A percentile compares a stretch with the other conserved stretches of the same genome.
These are phyloP conservation scores for Brachionichthys hirsutus DNA, from an alignment of 2,113 vertebrate genomes.

Conservation along the genomic window DNA sequence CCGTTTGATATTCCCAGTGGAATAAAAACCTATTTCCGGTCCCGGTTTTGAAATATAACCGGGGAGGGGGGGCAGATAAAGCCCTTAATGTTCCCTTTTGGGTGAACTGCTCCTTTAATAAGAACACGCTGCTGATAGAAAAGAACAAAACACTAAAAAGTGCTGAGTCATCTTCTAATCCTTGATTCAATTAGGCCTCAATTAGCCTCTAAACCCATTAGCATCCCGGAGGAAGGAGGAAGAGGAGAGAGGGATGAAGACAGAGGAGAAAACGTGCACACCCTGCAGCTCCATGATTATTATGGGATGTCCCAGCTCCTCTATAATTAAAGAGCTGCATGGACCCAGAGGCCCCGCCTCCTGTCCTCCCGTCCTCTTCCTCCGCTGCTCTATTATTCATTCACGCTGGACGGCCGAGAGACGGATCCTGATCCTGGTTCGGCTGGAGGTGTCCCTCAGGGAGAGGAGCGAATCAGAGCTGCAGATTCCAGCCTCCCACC, in stretches of 20 bases:
- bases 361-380: constrained; percentile 51
- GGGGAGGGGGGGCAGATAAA: no score
- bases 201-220: constrained; percentile 69
- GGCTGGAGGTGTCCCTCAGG: no score
- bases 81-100: no score
- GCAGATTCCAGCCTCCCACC: no score
- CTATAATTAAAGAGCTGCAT: constrained; percentile 33
- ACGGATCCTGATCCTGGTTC: no score
- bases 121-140: no score
- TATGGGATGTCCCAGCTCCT: neutral
- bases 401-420: constrained; percentile 15
- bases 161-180: constrained; percentile 44
- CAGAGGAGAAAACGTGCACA: constrained; percentile 15
- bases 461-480: no score
- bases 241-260: neutral
- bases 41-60: no score
- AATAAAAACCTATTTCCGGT: no score
- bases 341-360: constrained; percentile 19
- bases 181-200: constrained; percentile 65
- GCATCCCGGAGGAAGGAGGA: constrained; percentile 3
- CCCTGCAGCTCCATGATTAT: no score
- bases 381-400: constrained; percentile 64
- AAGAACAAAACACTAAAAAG: neutral
- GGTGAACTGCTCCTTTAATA: no score
- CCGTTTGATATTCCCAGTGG: no score